Percentiles rank a stretch among this genome's conserved stretches.
Conservation (phyloP, 2,797 vertebrate genomes). For the Carcharodon carcharias region DNA sequence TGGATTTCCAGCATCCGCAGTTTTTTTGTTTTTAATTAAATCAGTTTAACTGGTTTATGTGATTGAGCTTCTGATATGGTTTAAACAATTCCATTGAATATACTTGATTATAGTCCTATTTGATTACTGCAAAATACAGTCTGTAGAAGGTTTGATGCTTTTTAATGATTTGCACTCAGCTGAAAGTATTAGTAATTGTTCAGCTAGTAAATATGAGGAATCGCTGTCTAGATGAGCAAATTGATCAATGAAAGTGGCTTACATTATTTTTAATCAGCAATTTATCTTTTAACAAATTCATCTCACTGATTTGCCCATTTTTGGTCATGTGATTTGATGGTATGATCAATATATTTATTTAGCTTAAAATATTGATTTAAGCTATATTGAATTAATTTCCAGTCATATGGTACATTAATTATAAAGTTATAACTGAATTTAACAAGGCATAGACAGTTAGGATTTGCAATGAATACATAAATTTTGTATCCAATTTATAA, state of each 20-base stretch:
- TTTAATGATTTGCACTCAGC: neutral
- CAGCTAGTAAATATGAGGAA: neutral
- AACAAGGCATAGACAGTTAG: neutral
- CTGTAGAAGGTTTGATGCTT: neutral
- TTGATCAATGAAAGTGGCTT: slow-evolving; percentile 49
- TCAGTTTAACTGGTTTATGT: neutral
- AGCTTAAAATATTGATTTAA: slow-evolving; percentile 45
- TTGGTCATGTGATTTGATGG: slow-evolving; percentile 51
- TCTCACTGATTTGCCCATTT: slow-evolving; percentile 43
- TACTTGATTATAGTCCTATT: neutral
- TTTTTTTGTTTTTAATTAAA: too few species aligned
- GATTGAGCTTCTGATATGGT: neutral
- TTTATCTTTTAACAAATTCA: slow-evolving; percentile 53
- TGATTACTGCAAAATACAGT: neutral
- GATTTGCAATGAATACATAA: neutral
- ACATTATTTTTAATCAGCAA: slow-evolving; percentile 50
- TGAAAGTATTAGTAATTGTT: neutral
- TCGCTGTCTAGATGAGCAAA: slow-evolving; percentile 40
- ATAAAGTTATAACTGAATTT: slow-evolving; percentile 37
- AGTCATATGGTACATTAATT: slow-evolving; percentile 38
- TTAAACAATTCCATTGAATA: neutral
- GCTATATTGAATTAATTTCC: slow-evolving; percentile 41
- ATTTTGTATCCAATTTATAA: neutral
- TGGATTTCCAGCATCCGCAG: too few species aligned
- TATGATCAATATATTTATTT: slow-evolving; percentile 46